Evolutionary conservation across 2,113 vertebrate species (phyloP).

Genomic region (Ornithorhynchus anatinus): DNA sequence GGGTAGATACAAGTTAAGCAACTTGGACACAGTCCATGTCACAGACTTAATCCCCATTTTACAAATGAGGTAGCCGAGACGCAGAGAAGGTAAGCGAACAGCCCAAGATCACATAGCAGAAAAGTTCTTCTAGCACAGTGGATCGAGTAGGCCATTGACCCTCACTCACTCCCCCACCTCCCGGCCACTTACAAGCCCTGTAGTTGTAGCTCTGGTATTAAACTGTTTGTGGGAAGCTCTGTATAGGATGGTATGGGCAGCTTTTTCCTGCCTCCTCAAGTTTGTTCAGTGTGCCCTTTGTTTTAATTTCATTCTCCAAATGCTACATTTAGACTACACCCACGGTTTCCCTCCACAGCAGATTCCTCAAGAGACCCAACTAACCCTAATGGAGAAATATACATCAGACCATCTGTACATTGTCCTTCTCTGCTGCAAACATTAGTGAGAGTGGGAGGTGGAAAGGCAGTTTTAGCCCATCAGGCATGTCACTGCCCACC

Average conservation of each 20-base stretch:
- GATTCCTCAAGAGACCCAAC: rapidly evolving
- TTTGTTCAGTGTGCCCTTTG: neutral
- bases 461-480: neutral
- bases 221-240: rapidly evolving
- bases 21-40: no score
- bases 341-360: neutral
- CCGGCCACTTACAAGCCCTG: no score
- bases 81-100: no score
- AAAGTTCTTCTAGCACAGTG: no score
- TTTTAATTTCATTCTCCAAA: neutral
- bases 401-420: neutral
- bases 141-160: no score
- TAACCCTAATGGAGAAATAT: rapidly evolving
- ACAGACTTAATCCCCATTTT: no score
- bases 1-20: no score
- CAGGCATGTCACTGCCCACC: neutral
- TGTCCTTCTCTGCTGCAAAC: rapidly evolving
- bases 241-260: neutral
- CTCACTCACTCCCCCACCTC: no score
- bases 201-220: no score
- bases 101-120: no score
- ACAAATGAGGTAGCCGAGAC: no score
- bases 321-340: neutral
- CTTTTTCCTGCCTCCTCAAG: neutral
- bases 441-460: neutral